phyloP scores from a whole-genome alignment of 2,888 invertebrate species.

The Philonicus albiceps region DNA sequence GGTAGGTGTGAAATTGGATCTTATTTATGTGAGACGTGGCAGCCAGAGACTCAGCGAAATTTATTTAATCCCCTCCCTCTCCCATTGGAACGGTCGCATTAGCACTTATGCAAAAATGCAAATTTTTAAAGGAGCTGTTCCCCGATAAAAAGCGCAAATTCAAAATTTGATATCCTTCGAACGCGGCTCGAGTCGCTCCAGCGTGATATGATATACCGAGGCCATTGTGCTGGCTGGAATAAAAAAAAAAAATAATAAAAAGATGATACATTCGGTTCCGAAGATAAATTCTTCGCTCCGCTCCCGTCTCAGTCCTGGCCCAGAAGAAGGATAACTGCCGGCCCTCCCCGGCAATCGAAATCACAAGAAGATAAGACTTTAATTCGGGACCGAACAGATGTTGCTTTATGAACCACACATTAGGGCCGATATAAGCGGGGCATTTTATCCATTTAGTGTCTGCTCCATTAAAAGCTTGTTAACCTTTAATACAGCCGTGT shows the following conservation, averaged over 20 bases:
- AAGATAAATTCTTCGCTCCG: constrained; percentile 13
- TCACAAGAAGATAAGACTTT: constrained; percentile 35
- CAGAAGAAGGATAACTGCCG: not conserved
- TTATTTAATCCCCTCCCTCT: not conserved
- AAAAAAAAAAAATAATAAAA: not conserved
- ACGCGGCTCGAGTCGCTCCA: not conserved
- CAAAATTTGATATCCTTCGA: not conserved
- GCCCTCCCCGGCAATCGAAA: constrained; percentile 16
- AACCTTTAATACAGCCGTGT: constrained; percentile 20
- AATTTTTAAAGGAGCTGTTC: not conserved
- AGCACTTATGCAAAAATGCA: not conserved
- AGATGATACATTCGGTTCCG: constrained; percentile 14
- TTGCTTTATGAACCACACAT: constrained; percentile 37
- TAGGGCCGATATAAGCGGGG: constrained; percentile 32
- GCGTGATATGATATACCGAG: not conserved
- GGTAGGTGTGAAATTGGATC: constrained; percentile 9
- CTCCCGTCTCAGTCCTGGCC: not conserved
- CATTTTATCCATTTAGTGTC: constrained; percentile 36
- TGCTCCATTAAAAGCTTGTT: constrained; percentile 37
- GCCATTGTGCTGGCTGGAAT: not conserved
- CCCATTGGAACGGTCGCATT: not conserved
- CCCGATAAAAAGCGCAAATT: not conserved
- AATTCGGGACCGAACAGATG: constrained; percentile 29
- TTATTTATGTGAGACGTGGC: not conserved
- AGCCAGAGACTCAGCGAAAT: not conserved